Conservation (phyloP, 1,140 invertebrate species). For the Formica selysi region DNA sequence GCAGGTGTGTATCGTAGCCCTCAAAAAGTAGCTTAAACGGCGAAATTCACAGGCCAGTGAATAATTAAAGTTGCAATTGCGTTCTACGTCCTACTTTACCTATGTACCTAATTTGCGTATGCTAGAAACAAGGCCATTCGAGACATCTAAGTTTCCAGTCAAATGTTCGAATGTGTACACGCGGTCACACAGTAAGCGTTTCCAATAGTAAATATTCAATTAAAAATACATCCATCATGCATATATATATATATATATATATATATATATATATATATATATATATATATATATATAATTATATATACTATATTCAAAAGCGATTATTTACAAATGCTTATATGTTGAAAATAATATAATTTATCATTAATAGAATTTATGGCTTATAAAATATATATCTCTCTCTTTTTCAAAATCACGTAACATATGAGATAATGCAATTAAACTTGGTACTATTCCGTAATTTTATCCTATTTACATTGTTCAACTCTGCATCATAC, state of each 20-base stretch:
- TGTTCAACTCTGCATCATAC: background rate
- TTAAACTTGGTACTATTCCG: background rate
- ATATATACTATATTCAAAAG: too few relatives aligned
- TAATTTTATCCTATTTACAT: slow-evolving; percentile 11
- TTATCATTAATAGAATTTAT: too few relatives aligned
- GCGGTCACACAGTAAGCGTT: background rate
- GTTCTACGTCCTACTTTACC: slow-evolving; percentile 34
- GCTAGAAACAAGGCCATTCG: slow-evolving; percentile 28
- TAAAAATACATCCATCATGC: background rate
- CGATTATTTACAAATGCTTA: too few relatives aligned
- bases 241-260: too few relatives aligned
- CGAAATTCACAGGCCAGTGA: slow-evolving; percentile 51
- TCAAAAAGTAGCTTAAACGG: slow-evolving; percentile 41
- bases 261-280: too few relatives aligned
- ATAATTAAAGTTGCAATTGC: slow-evolving; percentile 54
- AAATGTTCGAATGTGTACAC: background rate
- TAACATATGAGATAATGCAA: background rate
- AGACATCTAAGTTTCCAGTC: slow-evolving; percentile 6
- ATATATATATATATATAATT: too few relatives aligned
- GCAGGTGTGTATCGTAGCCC: slow-evolving; percentile 36
- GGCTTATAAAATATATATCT: too few relatives aligned
- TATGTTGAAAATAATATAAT: too few relatives aligned
- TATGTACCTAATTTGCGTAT: background rate
- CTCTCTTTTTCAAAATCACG: background rate
- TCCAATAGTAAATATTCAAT: background rate